Base-by-base conservation (phyloP, 2,113 vertebrate genomes). In the Vulpes lagopus region DNA sequence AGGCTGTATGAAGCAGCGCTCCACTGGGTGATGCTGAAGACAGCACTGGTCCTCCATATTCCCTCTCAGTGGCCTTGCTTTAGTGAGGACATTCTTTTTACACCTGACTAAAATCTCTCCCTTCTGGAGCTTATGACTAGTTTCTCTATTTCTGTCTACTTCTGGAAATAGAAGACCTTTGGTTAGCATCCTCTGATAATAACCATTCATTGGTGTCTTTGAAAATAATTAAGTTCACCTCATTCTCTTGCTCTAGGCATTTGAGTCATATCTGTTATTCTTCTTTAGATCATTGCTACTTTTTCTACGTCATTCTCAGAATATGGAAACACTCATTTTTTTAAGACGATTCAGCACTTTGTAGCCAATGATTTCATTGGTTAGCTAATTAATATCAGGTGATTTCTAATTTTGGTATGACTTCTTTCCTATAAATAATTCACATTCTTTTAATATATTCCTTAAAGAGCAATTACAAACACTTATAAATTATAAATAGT, bases 401-500 rank as follows among this genome's bases (percentile, higher is more conserved):
- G 94, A 88, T 91, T 94, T 96, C 95, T 97, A 97, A 95, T 98
- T 98, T 97, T 92, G 88, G n/a, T 91, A 51, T 95, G 89, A 89
- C 55, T 94, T 79, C 78, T 94, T 96, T 74, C 83, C 96, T 96
- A 95, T 94, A 97, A 98, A 97, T 98, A 97, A 97, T 96, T 95
- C 91, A 92, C 78, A 94, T 97, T 93, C 78, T 95, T 97, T 96
- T 96, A 96, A 91, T 95, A 73, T 96, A 94, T 67, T 94, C 94
- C 91, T 97, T 97, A 98, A 97, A 96, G 78, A 93, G 81, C 86
- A 94, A 53, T 96, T 97, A 93, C 96, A 97, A 97, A 96, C 96
- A 97, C 88, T 95, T 95, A 96, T 95, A 96, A 94, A 97, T 96
- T 97, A 98, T 98, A 97, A 98, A 98, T 97, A 97, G 95, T 89